Evolutionary conservation across 2,888 invertebrate genomes (phyloP).

Genomic region (Patella pellucida): DNA sequence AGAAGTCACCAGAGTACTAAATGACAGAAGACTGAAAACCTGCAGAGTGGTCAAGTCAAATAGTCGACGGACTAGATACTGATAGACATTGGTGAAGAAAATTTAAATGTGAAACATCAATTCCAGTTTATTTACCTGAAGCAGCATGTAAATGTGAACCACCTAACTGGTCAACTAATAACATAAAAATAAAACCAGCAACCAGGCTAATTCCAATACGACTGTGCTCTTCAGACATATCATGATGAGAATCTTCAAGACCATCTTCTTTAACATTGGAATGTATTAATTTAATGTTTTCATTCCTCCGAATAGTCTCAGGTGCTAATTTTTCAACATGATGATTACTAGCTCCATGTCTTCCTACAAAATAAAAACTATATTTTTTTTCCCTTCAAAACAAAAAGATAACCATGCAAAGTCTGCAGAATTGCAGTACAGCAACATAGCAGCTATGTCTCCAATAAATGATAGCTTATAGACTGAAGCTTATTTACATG

Average conservation of each 20-base stretch:
- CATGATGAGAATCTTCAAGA: slow-evolving; percentile 39
- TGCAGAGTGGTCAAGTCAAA: not conserved
- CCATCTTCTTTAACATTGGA: slow-evolving; percentile 27
- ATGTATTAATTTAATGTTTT: not conserved
- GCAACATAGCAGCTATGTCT: too few relatives aligned
- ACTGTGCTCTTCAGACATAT: slow-evolving; percentile 78
- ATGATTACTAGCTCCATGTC: not conserved
- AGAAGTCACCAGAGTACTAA: not conserved
- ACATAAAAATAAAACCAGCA: slow-evolving; percentile 96
- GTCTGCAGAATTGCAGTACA: too few relatives aligned
- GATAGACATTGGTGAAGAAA: not conserved
- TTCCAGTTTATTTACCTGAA: slow-evolving; percentile 33
- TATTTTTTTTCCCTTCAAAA: too few relatives aligned
- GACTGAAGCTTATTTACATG: too few relatives aligned
- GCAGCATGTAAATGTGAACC: slow-evolving; percentile 55
- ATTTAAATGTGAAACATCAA: not conserved
- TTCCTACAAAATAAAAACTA: too few relatives aligned
- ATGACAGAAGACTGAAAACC: not conserved
- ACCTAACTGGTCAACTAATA: slow-evolving; percentile 89
- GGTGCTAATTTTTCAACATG: not conserved
- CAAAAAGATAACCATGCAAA: too few relatives aligned
- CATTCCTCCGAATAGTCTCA: not conserved
- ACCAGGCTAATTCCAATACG: slow-evolving; percentile 94
- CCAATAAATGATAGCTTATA: too few relatives aligned
- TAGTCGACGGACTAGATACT: not conserved